Evolutionary conservation across 2,797 vertebrate species (phyloP).

Genomic region (Gorsachius magnificus): DNA sequence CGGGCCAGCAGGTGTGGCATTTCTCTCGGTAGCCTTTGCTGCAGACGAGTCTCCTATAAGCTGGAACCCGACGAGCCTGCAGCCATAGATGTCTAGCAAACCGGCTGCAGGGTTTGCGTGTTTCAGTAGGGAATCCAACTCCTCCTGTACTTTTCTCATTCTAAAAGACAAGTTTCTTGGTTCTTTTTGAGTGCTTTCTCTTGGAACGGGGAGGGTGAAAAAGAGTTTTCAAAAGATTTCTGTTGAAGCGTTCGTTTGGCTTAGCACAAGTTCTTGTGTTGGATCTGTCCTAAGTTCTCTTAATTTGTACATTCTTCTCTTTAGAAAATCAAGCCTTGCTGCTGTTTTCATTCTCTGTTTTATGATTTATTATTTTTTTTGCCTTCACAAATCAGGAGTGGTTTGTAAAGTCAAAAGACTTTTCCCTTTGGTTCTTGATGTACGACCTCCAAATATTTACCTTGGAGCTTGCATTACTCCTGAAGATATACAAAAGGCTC

Average conservation of each 20-base stretch:
- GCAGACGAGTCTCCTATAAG: constrained; percentile 78
- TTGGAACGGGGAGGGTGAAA: neutral
- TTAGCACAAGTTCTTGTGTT: constrained; percentile 37
- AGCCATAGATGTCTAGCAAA: constrained; percentile 63
- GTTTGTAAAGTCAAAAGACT: constrained; percentile 48
- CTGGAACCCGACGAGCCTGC: constrained; percentile 77
- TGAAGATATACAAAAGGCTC: constrained; percentile 57
- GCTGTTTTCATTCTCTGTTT: constrained; percentile 51
- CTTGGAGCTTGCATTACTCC: constrained; percentile 56
- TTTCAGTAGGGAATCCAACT: constrained; percentile 25
- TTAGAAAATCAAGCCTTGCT: constrained; percentile 46
- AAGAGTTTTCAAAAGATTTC: constrained; percentile 9
- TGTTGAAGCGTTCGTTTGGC: constrained; percentile 46
- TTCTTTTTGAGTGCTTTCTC: constrained; percentile 41
- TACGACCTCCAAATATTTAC: constrained; percentile 63
- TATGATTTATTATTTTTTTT: constrained; percentile 10
- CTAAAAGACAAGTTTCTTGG: constrained; percentile 33
- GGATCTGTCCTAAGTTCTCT: constrained; percentile 41
- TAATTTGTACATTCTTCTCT: constrained; percentile 61
- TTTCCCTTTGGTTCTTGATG: constrained; percentile 58
- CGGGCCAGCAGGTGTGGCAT: constrained; percentile 85
- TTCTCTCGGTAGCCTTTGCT: constrained; percentile 81
- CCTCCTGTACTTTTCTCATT: constrained; percentile 32
- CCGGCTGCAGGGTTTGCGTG: constrained; percentile 47
- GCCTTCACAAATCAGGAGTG: constrained; percentile 56